Base-by-base conservation (phyloP, 2,888 invertebrate genomes). In the Spilosoma lubricipeda region DNA sequence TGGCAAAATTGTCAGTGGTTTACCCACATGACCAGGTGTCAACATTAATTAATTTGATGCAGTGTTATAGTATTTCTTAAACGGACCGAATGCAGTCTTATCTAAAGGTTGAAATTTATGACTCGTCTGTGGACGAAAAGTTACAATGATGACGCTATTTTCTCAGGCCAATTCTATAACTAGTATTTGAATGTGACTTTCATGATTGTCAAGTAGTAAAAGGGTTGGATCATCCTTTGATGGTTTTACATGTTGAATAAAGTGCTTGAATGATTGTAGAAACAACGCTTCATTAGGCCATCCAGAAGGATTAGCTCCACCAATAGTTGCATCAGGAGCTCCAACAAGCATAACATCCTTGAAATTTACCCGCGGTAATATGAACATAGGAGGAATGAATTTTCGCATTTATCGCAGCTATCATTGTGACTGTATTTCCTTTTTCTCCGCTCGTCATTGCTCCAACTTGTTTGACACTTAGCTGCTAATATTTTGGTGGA, bases 331-430 rank as follows among this genome's bases (percentile, higher is more conserved):
- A 39, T 76, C 75, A 39, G 79, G 78, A 67, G 79, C 80, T 77
- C 77, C 78, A 63, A 20, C 23, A 42, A 82, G 42, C 79, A 80
- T 81, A 77, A 77, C 74, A 56, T 80, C 76, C 23, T 82, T 80
- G 65, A 78, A 81, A 36, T 77, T 77, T 48, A 80, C 79, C 15
- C 80, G 68, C 27, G 80, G 80, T 52, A 80, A 82, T 77, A 80
- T 80, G 4, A 81, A 69, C 78, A 81, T 76, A 15, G 81, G 79
- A 48, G 76, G 80, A 70, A 83, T 72, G 67, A 78, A 83, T 64
- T 75, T 77, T 33, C 80, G 81, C 78, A 73, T 77, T 80, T 42
- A 74, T 68, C 67, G 76, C 72, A 1, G 73, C 72, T 52, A 75
- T 77, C 70, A 75, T 77, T 42, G 73, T 79, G 18, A 76, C 71